phyloP scores from a whole-genome alignment of 2,888 invertebrate genomes.

The Siphlonurus alternatus region DNA sequence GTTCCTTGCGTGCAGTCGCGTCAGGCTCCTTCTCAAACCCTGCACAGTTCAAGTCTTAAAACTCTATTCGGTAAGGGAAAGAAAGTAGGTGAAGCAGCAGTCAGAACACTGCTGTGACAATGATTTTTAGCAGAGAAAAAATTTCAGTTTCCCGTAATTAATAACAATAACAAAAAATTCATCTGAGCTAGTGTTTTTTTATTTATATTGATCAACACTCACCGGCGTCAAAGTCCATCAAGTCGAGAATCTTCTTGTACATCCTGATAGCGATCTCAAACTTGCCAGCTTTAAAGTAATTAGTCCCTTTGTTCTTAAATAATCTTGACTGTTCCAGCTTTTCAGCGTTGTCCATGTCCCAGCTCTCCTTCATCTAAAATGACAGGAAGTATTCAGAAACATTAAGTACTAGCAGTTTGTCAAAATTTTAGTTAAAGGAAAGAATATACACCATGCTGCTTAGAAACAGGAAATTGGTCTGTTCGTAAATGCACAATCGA shows the following conservation, averaged over 20 bases:
- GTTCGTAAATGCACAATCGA: too few relatives aligned
- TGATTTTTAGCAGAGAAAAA: too few relatives aligned
- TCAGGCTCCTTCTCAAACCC: conserved; percentile 28
- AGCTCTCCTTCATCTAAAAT: conserved; percentile 50
- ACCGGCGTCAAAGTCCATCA: conserved; percentile 30
- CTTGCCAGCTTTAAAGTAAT: conserved; percentile 69
- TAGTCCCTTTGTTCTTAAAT: conserved; percentile 80
- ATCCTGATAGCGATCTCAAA: conserved; percentile 64
- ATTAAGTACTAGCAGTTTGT: neutral
- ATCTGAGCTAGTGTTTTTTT: neutral
- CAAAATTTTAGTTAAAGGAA: too few relatives aligned
- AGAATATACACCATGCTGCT: too few relatives aligned
- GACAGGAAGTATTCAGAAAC: conserved; percentile 5
- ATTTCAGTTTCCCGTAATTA: too few relatives aligned
- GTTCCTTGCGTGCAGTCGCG: conserved; percentile 31
- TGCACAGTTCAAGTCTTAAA: conserved; percentile 13
- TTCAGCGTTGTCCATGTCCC: conserved; percentile 65
- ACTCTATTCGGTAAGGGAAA: too few relatives aligned
- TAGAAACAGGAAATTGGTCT: too few relatives aligned
- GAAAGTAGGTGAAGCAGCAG: too few relatives aligned
- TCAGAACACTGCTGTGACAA: too few relatives aligned
- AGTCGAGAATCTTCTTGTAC: conserved; percentile 60
- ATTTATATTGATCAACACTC: neutral
- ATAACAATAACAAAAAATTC: too few relatives aligned
- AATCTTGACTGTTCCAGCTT: conserved; percentile 65